These are phyloP conservation scores for Neotragus pygmaeus DNA, from an alignment of 2,113 vertebrate species.

Conservation along the genomic window DNA sequence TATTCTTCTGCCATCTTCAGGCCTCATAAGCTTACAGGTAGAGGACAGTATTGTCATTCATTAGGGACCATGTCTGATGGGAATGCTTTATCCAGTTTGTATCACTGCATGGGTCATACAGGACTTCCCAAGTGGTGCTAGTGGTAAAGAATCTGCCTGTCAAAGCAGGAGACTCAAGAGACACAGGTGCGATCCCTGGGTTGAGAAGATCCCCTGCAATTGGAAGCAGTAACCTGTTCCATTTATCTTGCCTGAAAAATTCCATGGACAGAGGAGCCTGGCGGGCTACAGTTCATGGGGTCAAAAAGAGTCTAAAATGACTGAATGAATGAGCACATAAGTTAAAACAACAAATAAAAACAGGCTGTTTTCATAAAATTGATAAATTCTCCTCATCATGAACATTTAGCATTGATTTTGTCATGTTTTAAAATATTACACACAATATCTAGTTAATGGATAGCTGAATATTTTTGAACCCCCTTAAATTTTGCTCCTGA, in stretches of 20 bases:
- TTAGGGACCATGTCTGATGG: rapidly evolving
- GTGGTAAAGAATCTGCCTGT: neutral
- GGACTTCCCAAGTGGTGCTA: neutral
- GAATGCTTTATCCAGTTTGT: rapidly evolving
- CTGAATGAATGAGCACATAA: neutral
- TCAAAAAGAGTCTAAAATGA: neutral
- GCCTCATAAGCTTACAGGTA: rapidly evolving
- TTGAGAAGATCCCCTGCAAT: neutral
- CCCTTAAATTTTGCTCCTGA: neutral
- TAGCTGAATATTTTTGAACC: neutral
- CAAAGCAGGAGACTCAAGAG: neutral
- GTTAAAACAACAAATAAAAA: neutral
- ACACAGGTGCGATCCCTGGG: neutral
- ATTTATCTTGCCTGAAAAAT: neutral
- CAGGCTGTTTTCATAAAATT: neutral
- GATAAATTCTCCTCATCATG: neutral
- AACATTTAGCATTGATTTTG: neutral
- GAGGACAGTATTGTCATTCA: rapidly evolving
- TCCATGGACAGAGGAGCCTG: neutral
- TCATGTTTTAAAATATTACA: neutral
- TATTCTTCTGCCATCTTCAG: rapidly evolving
- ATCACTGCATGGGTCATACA: rapidly evolving
- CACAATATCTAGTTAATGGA: neutral
- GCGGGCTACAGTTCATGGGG: rapidly evolving
- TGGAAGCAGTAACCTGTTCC: neutral